These are phyloP conservation scores for Erpornis zantholeuca DNA, from an alignment of 2,113 vertebrate genomes.

Conservation along the genomic window DNA sequence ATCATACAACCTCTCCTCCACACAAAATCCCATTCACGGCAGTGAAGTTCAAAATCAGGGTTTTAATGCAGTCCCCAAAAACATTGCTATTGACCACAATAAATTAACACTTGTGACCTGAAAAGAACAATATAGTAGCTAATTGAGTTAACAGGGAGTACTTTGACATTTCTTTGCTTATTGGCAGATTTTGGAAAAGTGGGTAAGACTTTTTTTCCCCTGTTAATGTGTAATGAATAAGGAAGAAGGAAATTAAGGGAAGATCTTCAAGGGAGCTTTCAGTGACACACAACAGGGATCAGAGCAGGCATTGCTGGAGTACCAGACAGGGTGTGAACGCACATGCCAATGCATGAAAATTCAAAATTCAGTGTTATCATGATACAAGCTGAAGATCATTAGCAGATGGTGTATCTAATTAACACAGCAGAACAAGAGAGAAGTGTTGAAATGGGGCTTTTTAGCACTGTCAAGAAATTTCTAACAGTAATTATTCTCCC, in stretches of 20 bases:
- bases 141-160: not conserved
- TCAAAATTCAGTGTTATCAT: not conserved
- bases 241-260: not conserved
- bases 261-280: not conserved
- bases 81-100: not conserved
- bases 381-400: not conserved
- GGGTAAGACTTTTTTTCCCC: fast-evolving
- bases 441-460: not conserved
- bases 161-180: not conserved
- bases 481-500: not conserved
- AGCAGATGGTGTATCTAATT: conserved; percentile 26
- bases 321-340: not conserved
- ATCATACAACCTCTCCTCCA: no score
- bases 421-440: not conserved
- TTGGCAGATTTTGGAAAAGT: not conserved
- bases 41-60: not conserved
- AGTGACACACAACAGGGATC: not conserved
- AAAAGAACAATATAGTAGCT: not conserved
- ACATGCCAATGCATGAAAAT: not conserved
- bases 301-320: not conserved
- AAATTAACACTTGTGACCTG: not conserved
- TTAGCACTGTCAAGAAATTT: not conserved
- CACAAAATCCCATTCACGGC: no score
- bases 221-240: not conserved
- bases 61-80: not conserved